phyloP scores from a whole-genome alignment of 2,797 vertebrate genomes.

The Dermochelys coriacea region DNA sequence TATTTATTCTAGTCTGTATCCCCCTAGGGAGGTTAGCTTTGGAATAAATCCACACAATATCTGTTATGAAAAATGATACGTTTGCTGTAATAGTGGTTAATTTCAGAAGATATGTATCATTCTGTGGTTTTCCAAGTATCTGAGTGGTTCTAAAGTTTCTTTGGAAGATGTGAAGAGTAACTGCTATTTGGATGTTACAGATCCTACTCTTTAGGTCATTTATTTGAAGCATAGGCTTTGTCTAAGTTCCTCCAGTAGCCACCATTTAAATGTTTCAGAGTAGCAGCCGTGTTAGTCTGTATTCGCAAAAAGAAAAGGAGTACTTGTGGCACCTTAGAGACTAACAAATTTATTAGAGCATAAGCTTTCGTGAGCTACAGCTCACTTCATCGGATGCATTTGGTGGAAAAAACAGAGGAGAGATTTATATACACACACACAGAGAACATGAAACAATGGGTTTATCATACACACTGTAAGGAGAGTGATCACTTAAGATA shows the following conservation, averaged over 20 bases:
- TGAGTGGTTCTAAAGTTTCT: background rate
- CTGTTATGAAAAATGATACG: fast-evolving
- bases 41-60: background rate
- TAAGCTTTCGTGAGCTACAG: no score
- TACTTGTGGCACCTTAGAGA: no score
- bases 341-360: no score
- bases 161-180: background rate
- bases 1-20: background rate
- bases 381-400: no score
- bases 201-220: fast-evolving
- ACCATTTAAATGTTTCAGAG: background rate
- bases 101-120: fast-evolving
- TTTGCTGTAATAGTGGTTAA: no score
- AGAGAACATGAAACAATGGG: no score
- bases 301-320: no score
- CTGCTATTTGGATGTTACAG: background rate
- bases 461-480: no score
- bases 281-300: no score
- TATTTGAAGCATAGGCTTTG: background rate
- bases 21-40: background rate
- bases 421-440: no score
- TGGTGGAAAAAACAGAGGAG: no score
- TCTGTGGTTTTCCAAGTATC: background rate
- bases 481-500: no score
- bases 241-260: background rate